Conservation (phyloP, 2,888 invertebrate genomes). For the Acholoe squamosa region DNA sequence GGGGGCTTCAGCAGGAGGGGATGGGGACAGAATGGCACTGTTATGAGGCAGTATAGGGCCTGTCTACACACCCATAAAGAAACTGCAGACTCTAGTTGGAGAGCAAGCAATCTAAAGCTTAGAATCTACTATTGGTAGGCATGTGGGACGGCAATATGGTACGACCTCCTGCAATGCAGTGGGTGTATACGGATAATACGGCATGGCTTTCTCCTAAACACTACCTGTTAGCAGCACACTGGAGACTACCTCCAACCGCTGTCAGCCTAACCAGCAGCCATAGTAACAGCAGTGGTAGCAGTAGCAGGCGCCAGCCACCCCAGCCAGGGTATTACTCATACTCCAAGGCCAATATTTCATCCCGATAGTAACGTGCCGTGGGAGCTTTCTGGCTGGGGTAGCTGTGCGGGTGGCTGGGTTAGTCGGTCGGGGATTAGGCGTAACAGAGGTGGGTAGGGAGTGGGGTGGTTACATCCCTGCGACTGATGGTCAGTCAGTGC, state of each 20-base stretch:
- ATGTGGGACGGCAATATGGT: background rate
- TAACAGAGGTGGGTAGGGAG: no score
- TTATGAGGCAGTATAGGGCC: no score
- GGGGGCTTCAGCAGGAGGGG: background rate
- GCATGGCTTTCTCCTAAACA: background rate
- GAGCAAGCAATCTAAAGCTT: no score
- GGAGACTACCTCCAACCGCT: background rate
- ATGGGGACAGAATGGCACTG: no score
- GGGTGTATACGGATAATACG: background rate
- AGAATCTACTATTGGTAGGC: no score
- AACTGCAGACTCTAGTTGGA: no score
- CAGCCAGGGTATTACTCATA: slow-evolving; percentile 53
- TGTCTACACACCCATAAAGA: no score
- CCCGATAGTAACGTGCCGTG: background rate
- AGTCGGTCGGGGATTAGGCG: no score
- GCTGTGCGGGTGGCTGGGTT: background rate
- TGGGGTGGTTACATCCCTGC: no score
- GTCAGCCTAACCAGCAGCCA: background rate
- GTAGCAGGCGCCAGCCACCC: slow-evolving; percentile 21
- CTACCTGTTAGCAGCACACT: background rate
- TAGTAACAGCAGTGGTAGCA: slow-evolving; percentile 6
- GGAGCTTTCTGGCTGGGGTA: background rate
- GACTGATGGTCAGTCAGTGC: no score
- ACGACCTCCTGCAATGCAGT: background rate
- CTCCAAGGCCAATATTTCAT: slow-evolving; percentile 55